A percentile compares a stretch with the other conserved stretches of the same genome.
Conservation (phyloP, 2,888 invertebrate genomes). For the Polylopha cassiicola region DNA sequence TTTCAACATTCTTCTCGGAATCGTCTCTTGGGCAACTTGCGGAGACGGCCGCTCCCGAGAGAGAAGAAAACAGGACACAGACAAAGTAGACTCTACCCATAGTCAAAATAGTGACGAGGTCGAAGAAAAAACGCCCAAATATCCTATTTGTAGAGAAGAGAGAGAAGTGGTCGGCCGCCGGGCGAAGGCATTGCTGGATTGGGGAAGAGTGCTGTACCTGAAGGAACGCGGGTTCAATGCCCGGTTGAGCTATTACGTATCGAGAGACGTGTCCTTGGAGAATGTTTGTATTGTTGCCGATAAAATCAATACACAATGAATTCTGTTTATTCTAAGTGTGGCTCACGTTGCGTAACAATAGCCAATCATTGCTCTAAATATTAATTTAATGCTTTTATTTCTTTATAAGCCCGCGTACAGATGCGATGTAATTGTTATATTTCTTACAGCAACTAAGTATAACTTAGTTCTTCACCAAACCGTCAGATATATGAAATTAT, state of each 20-base stretch:
- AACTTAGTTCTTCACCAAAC: too few species aligned
- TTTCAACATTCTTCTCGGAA: conserved; percentile 85
- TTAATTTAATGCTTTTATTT: too few species aligned
- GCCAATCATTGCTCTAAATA: too few species aligned
- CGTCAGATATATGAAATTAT: too few species aligned
- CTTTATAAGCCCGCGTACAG: too few species aligned
- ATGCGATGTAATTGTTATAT: too few species aligned
- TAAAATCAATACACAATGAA: too few species aligned
- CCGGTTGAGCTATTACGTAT: conserved; percentile 81
- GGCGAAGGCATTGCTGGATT: conserved; percentile 87
- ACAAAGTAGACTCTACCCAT: conserved; percentile 2
- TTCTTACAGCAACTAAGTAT: too few species aligned
- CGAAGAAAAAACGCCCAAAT: not conserved
- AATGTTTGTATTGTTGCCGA: conserved; percentile 89
- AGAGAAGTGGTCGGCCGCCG: conserved; percentile 78
- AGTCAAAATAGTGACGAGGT: not conserved
- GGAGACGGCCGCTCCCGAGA: conserved; percentile 81
- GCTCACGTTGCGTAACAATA: too few species aligned
- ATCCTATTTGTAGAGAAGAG: not conserved
- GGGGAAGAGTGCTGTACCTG: conserved; percentile 82
- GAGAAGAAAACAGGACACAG: conserved; percentile 24
- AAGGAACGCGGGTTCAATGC: conserved; percentile 77
- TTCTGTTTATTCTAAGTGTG: too few species aligned
- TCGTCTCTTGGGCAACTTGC: conserved; percentile 95
- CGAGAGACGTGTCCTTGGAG: conserved; percentile 81